Evolutionary conservation across 2,888 invertebrate genomes (phyloP), one percentile per base, ranked within the genome.

Genomic region (Drosophila merina): DNA sequence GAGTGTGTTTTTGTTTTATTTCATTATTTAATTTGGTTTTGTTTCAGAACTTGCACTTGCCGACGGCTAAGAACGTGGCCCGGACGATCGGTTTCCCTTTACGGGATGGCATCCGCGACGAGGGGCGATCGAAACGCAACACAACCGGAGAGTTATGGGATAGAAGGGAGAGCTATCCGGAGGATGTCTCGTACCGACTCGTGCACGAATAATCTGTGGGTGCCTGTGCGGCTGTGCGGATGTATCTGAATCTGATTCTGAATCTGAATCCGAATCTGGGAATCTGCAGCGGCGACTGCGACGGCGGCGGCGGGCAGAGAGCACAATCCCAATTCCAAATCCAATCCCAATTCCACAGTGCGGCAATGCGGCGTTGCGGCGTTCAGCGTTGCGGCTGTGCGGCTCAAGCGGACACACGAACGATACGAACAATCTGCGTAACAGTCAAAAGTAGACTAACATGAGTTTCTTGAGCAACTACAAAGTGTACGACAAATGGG

Each of bases 391-490:
- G 20, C 50, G 38, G 48, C 57, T 31, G 55, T 63, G 20, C 50
- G 38, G 48, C 57, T 31, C 58, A 49, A 63, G 58, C 71, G 55
- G 57, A 49, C 60, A 62, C 58, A 88, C 90, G 85, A 88, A 86
- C 85, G 88, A 84, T 79, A 81, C 89, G 88, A 90, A 91, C 91
- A 89, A 91, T 89, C 90, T 89, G 89, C 90, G 89, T 91, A 91
- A 91, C 91, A 91, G 91, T 91, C 91, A 91, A 91, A 91, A 90
- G 90, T 90, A 91, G 91, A 91, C 91, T 91, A 91, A 91, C 91
- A 91, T 89, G 90, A 90, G 88, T 90, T 90, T 88, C 89, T 89
- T 90, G 90, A 89, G 90, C 89, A 90, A 89, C 90, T 89, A 91
- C 90, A 90, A 90, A 90, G 88, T 90, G 90, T 89, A 89, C 89